A percentile compares a stretch with the other conserved stretches of the same genome.
These are phyloP conservation scores for Choreutis nemorana DNA, from an alignment of 2,888 invertebrate species.

Conservation along the genomic window DNA sequence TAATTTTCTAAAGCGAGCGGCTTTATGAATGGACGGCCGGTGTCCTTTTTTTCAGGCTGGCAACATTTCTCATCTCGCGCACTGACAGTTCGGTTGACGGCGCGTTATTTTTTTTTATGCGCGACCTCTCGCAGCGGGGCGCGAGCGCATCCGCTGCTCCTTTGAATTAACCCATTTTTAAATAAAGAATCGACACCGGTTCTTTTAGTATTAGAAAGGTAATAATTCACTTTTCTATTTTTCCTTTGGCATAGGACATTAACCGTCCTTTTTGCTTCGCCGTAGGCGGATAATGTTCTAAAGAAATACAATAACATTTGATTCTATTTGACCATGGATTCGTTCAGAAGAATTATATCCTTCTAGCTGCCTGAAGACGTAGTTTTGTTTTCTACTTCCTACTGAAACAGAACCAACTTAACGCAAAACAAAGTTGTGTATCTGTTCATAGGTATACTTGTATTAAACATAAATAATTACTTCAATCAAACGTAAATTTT, in stretches of 20 bases:
- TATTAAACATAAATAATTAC: too few relatives aligned
- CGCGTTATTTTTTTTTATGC: conserved; percentile 41
- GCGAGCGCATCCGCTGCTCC: conserved; percentile 49
- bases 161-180: conserved; percentile 55
- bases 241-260: conserved; percentile 6
- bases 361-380: too few relatives aligned
- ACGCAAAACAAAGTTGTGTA: too few relatives aligned
- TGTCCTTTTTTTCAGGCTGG: conserved; percentile 36
- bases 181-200: conserved; percentile 33
- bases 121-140: conserved; percentile 55
- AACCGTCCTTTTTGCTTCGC: too few relatives aligned
- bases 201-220: conserved; percentile 14
- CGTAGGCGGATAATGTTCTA: too few relatives aligned
- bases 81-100: conserved; percentile 57
- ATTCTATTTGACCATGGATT: too few relatives aligned
- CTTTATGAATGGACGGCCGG: conserved; percentile 55
- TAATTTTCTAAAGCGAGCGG: conserved; percentile 54
- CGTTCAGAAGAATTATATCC: too few relatives aligned
- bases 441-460: too few relatives aligned
- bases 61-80: conserved; percentile 54
- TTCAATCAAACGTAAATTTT: too few relatives aligned
- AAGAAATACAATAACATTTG: too few relatives aligned
- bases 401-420: too few relatives aligned
- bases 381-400: too few relatives aligned
- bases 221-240: conserved; percentile 22